These are phyloP conservation scores for Morpho achilles DNA, from an alignment of 2,888 invertebrate genomes.

Conservation along the genomic window DNA sequence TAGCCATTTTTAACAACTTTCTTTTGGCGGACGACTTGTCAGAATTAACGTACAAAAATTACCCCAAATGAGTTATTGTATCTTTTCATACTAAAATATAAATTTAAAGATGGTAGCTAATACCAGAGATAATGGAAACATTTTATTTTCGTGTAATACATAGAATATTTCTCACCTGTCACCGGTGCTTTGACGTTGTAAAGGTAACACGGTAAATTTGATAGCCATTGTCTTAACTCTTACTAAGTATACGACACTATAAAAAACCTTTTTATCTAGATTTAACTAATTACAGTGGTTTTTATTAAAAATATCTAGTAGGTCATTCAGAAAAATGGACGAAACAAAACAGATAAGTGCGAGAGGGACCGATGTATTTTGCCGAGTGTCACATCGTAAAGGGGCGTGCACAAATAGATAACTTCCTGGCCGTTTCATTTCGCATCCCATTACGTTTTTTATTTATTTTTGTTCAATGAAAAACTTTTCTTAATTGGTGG, in stretches of 20 bases:
- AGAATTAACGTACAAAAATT: slow-evolving; percentile 45
- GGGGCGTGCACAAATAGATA: slow-evolving; percentile 72
- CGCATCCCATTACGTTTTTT: slow-evolving; percentile 49
- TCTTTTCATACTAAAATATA: too few species aligned
- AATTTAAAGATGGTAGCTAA: slow-evolving; percentile 8
- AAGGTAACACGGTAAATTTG: background rate
- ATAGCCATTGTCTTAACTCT: background rate
- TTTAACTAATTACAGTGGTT: slow-evolving; percentile 1
- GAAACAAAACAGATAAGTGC: slow-evolving; percentile 23
- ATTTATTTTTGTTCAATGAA: slow-evolving; percentile 39
- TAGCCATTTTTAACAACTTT: slow-evolving; percentile 53
- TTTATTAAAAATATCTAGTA: slow-evolving; percentile 10
- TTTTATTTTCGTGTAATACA: slow-evolving; percentile 4
- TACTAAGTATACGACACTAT: slow-evolving; percentile 4
- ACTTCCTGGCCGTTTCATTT: slow-evolving; percentile 44
- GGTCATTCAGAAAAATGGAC: slow-evolving; percentile 5
- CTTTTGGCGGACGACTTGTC: slow-evolving; percentile 39
- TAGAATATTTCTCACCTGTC: too few species aligned
- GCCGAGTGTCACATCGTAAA: slow-evolving; percentile 35
- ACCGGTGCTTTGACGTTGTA: background rate
- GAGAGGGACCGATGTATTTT: slow-evolving; percentile 41
- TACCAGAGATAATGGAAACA: slow-evolving; percentile 17
- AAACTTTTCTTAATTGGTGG: slow-evolving; percentile 43
- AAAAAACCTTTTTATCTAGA: slow-evolving; percentile 11
- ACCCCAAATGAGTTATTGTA: slow-evolving; percentile 44